Evolutionary conservation across 2,797 vertebrate species (phyloP).

Genomic region (Threskiornis aethiopicus): DNA sequence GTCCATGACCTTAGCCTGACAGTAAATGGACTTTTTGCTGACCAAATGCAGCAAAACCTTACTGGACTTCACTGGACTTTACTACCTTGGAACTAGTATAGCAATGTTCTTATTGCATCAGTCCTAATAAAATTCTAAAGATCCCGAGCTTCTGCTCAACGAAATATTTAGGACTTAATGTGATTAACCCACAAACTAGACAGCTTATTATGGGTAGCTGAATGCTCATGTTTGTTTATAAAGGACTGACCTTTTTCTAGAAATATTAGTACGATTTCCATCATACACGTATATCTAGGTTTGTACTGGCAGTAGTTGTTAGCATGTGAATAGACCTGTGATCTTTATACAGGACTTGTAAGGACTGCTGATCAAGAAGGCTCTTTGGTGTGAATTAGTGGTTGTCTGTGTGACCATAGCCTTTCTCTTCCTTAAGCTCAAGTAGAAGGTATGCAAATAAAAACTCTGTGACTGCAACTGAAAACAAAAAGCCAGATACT

Average conservation of each 20-base stretch:
- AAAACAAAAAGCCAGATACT: not conserved
- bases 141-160: not conserved
- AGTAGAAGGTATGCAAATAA: not conserved
- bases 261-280: not conserved
- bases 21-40: not conserved
- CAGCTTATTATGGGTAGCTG: not conserved
- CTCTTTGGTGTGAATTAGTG: not conserved
- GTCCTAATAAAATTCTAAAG: not conserved
- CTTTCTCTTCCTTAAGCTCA: not conserved
- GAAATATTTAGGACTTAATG: not conserved
- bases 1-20: not conserved
- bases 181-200: not conserved
- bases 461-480: not conserved
- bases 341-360: not conserved
- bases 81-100: not conserved
- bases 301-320: not conserved
- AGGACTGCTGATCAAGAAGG: not conserved
- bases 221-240: not conserved
- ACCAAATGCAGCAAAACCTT: not conserved
- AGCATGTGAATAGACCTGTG: not conserved
- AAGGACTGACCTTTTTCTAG: not conserved
- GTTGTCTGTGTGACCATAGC: not conserved
- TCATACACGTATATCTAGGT: fast-evolving
- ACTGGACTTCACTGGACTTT: not conserved
- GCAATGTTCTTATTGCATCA: not conserved